phyloP scores from a whole-genome alignment of 2,113 vertebrate genomes.

The Vombatus ursinus region DNA sequence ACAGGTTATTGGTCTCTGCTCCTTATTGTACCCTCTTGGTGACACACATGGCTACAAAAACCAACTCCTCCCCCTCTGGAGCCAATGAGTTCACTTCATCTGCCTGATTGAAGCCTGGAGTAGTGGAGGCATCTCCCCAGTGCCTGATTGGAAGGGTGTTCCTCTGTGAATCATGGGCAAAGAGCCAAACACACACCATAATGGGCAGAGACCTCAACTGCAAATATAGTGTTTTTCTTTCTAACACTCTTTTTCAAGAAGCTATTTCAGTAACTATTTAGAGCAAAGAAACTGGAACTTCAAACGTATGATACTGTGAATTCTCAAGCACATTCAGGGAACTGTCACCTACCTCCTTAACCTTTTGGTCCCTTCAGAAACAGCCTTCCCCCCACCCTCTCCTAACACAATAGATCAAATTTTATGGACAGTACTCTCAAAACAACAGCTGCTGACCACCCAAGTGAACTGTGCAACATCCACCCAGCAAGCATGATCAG shows the following conservation, averaged over 20 bases:
- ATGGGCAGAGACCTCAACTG: conserved; percentile 41
- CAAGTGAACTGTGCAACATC: neutral
- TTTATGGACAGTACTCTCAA: conserved; percentile 2
- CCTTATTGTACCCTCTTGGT: neutral
- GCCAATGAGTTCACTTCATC: conserved; percentile 10
- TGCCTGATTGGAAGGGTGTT: neutral
- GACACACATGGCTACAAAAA: conserved; percentile 20
- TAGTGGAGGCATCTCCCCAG: neutral
- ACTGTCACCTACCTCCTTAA: conserved; percentile 64
- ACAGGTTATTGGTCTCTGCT: conserved; percentile 4
- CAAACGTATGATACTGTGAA: conserved; percentile 83
- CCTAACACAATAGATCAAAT: conserved; percentile 69
- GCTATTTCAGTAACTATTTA: conserved; percentile 61
- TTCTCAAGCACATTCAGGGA: conserved; percentile 78
- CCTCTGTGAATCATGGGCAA: neutral
- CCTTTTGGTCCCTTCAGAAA: conserved; percentile 55
- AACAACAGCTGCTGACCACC: neutral
- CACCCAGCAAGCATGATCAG: neutral
- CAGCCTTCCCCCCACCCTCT: conserved; percentile 10
- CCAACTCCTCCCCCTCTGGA: conserved; percentile 43
- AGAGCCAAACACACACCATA: neutral
- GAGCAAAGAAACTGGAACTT: conserved; percentile 79
- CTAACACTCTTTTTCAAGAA: neutral
- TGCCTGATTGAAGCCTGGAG: neutral
- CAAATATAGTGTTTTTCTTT: conserved; percentile 17